A percentile compares a stretch with the other conserved stretches of the same genome.
Evolutionary conservation across 2,888 invertebrate genomes (phyloP).

Genomic region (Trypoxylon attenuatum): DNA sequence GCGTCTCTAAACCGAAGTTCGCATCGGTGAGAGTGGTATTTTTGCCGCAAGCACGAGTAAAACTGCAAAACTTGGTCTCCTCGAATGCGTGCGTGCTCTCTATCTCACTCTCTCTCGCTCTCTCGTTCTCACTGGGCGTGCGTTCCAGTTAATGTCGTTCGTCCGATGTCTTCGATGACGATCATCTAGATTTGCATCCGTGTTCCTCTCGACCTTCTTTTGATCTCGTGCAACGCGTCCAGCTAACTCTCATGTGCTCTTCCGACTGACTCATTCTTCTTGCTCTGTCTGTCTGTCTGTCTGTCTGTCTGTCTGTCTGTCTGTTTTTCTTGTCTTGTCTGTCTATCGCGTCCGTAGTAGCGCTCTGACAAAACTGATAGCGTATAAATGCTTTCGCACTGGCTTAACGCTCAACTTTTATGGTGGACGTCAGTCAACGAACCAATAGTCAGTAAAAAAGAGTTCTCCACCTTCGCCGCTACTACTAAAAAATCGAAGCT

Average conservation of each 20-base stretch:
- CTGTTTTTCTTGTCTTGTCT: no score
- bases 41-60: conserved; percentile 31
- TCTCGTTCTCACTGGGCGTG: conserved; percentile 5
- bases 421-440: not conserved
- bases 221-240: not conserved
- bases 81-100: not conserved
- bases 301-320: no score
- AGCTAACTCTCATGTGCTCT: not conserved
- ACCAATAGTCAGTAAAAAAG: not conserved
- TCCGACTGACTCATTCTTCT: no score
- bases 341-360: not conserved
- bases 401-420: not conserved
- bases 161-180: not conserved
- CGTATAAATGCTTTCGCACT: not conserved
- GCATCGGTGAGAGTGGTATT: conserved; percentile 64
- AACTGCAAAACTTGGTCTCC: not conserved
- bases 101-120: conserved; percentile 19
- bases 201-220: not conserved
- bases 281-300: no score
- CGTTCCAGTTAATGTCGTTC: not conserved
- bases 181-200: not conserved
- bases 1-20: conserved; percentile 75
- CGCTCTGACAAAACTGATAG: not conserved
- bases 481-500: not conserved
- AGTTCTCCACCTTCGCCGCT: not conserved